phyloP scores from a whole-genome alignment of 2,888 invertebrate species.

The Danaus chrysippus region DNA sequence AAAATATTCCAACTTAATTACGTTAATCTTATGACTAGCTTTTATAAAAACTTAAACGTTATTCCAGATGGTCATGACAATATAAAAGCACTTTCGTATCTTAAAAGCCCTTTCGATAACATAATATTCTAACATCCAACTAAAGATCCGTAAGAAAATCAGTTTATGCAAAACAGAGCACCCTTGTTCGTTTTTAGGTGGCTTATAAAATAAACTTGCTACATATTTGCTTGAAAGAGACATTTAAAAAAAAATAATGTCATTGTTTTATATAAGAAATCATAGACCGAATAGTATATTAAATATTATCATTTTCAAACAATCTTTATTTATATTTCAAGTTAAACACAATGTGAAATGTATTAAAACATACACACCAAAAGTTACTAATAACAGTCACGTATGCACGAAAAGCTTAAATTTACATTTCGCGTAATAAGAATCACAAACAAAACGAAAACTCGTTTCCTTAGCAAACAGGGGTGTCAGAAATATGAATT shows the following conservation, averaged over 20 bases:
- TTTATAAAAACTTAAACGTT: background rate
- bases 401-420: conserved; percentile 9
- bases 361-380: conserved; percentile 7
- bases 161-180: conserved; percentile 27
- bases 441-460: conserved; percentile 15
- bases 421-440: conserved; percentile 18
- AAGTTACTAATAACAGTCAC: conserved; percentile 3
- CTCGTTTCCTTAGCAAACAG: conserved; percentile 16
- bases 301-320: no score
- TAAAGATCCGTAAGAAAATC: conserved; percentile 22
- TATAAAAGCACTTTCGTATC: background rate
- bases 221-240: background rate
- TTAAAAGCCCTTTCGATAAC: conserved; percentile 10
- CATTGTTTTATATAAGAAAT: no score
- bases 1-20: no score
- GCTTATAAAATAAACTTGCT: conserved; percentile 16
- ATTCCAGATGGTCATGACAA: background rate
- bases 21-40: background rate
- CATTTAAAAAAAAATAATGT: no score
- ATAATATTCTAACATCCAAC: conserved; percentile 13
- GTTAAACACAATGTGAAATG: background rate
- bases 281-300: no score
- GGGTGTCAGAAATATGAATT: background rate
- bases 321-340: no score
- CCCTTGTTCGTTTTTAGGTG: conserved; percentile 24